Evolutionary conservation across 2,797 vertebrate species (phyloP), one percentile per base, ranked within the genome.

Genomic region (Megalops cyprinoides): DNA sequence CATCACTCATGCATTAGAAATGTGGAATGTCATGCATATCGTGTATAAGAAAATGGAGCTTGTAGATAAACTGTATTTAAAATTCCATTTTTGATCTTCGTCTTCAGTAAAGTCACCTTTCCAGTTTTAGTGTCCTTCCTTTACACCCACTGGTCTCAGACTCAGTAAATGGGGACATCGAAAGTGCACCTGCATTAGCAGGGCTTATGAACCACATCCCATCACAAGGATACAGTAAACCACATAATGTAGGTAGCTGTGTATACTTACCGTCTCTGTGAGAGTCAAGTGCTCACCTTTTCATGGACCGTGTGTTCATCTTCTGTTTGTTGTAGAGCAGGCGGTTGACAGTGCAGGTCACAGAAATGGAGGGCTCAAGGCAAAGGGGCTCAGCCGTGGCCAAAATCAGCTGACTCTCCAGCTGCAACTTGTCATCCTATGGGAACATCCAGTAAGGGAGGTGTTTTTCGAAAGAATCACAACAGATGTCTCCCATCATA

Each of bases 301-400:
- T 99, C 97, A 99, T 98, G 6, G 98, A 95, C 69, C 92, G 96
- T 0, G 97, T 98, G 88, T 98, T 99, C 97, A 99, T 97, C 93
- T 99, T 99, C 87, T 99, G 98, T 85, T 96, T 98, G 92, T 99
- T 99, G 92, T 97, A 98, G 15, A 99, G 95, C 87, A 99, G 95
- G 80, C 96, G 96, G 90, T 99, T 99, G 84, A 97, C 92, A 81
- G 98, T 96, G 91, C 97, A 99, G 37, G 97, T 95, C 85, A 99
- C 98, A 28, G 98, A 96, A 87, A 99, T 93, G 74, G 98, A 99
- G 25, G 98, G 98, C 81, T 99, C 97, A 88, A 99, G 95, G 93
- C 98, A 99, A 88, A 99, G 91, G 80, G 98, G 98, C 87, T 99
- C 98, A 71, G 98, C 97, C 79, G 97, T 99, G 81, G 98, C 97